Evolutionary conservation across 2,888 invertebrate genomes (phyloP), one percentile per base, ranked within the genome.

Genomic region (Epirrhoe alternata): DNA sequence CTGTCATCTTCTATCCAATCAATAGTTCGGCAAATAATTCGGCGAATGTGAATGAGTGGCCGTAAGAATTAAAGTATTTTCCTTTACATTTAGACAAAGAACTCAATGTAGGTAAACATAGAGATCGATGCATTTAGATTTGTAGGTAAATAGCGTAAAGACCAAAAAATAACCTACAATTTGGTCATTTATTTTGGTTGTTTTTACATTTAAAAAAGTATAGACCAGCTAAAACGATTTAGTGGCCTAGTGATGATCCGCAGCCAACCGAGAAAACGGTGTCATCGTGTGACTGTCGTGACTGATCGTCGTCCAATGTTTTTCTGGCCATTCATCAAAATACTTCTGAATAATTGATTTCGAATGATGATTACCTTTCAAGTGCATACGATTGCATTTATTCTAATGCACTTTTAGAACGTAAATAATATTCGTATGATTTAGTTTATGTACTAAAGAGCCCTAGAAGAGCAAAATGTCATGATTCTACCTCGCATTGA

Each of bases 231-330:
- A 42, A 12, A 33, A 33, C 33, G 33, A 4, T 42, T 42, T 42
- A 12, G 51, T 47, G 17, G 16, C 55, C 49, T 33, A 14, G 47
- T 47, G 47, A 47, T 64, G 62, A 68, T 61, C 54, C 16, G 8
- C 69, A 68, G 53, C 67, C 52, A 61, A 71, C 65, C 69, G 66
- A 66, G 58, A 53, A 58, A 69, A 51, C 47, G 53, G 33, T 62
- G 60, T 52, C 30, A 59, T 53, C 50, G 42, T 59, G 49, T 17
- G 42, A 52, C 63, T 33, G 57, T 33, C 56, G 49, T 17, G 42
- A 52, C 63, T 33, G 57, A 63, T 51, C 24, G 38, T 35, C 14
- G 42, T 61, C 35, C 35, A 54, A n/a, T n/a, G 49, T 30, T 56
- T 54, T 56, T 51, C 38, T 50, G 14, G 45, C 14, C 30, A 56